A percentile compares a stretch with the other conserved stretches of the same genome.
These are phyloP conservation scores for Rotaria socialis DNA, from an alignment of 2,888 invertebrate genomes.

Conservation along the genomic window DNA sequence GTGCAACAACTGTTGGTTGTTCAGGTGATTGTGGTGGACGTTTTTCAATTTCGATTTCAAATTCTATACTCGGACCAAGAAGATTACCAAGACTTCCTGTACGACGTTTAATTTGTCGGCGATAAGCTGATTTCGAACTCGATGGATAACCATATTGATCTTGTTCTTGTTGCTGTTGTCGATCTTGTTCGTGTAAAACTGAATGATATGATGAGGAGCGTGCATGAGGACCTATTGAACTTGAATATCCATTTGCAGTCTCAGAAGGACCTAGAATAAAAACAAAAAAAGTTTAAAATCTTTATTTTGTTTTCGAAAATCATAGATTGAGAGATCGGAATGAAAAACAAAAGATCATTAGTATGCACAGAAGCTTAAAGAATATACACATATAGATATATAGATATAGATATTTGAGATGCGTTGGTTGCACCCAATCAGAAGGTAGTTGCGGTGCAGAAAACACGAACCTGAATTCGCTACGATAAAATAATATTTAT, in stretches of 20 bases:
- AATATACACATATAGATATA: not conserved
- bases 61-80: not conserved
- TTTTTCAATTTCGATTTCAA: conserved; percentile 47
- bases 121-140: not conserved
- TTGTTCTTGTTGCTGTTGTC: not conserved
- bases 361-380: not conserved
- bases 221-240: not conserved
- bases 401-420: not conserved
- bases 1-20: not conserved
- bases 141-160: not conserved
- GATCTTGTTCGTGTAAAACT: not conserved
- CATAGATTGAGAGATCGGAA: not conserved
- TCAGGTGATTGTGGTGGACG: conserved; percentile 15
- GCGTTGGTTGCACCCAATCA: not conserved
- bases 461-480: not conserved
- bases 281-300: not conserved
- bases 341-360: not conserved
- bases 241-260: not conserved
- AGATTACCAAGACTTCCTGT: conserved; percentile 7
- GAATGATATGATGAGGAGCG: not conserved
- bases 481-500: not conserved
- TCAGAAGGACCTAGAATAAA: not conserved
- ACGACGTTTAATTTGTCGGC: not conserved
- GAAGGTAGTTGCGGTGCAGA: not conserved
- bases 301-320: not conserved